A percentile compares a stretch with the other conserved stretches of the same genome.
These are phyloP conservation scores for Enteromius radiatus DNA, from an alignment of 2,797 vertebrate species.

Conservation along the genomic window DNA sequence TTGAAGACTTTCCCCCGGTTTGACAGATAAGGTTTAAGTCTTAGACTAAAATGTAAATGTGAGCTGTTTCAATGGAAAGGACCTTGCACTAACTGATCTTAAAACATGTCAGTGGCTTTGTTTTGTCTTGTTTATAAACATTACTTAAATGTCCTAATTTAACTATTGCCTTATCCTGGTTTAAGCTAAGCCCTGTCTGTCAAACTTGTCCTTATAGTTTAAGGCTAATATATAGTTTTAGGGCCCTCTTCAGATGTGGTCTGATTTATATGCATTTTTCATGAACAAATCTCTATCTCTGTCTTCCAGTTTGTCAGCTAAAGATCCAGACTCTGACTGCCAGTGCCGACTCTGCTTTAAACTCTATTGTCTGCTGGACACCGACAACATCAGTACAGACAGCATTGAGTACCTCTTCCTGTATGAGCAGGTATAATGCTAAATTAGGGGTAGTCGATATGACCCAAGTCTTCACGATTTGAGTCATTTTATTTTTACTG, in stretches of 20 bases:
- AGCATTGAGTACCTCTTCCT: slow-evolving; percentile 91
- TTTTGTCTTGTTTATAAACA: too few species aligned
- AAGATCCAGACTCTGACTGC: slow-evolving; percentile 79
- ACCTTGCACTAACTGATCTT: too few species aligned
- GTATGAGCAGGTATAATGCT: slow-evolving; percentile 88
- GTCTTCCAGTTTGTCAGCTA: slow-evolving; percentile 78
- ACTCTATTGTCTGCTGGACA: slow-evolving; percentile 90
- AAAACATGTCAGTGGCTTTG: too few species aligned
- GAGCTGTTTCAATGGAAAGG: too few species aligned
- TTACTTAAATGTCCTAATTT: too few species aligned
- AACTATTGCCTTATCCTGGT: too few species aligned
- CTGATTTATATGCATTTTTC: slow-evolving; percentile 1
- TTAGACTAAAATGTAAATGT: too few species aligned
- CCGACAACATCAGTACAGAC: slow-evolving; percentile 85
- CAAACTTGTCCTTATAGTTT: background rate
- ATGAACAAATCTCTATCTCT: slow-evolving; percentile 37
- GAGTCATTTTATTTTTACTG: background rate
- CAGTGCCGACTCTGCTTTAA: slow-evolving; percentile 90
- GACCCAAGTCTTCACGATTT: too few species aligned
- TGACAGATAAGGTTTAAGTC: too few species aligned
- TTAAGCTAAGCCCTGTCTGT: too few species aligned
- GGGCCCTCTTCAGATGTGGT: background rate
- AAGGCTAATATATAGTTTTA: background rate
- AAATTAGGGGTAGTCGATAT: background rate
- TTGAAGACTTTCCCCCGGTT: background rate